Conservation (phyloP, 35 echinoderm and acorn worm species). For the Acanthaster planci region DNA sequence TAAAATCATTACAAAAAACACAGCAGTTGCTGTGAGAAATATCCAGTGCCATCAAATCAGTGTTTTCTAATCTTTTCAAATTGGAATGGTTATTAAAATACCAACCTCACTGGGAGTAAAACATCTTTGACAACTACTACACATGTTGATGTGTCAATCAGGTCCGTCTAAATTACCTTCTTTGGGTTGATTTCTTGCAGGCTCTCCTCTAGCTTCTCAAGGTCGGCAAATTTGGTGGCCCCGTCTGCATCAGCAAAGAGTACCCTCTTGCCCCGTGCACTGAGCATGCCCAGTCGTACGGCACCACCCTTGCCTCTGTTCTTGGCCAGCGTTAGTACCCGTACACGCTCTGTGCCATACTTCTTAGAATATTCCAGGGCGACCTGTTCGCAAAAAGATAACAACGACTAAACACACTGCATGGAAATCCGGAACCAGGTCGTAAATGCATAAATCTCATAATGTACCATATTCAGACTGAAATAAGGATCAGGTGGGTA, state of each 20-base stretch:
- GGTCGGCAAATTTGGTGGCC: conserved; percentile 91
- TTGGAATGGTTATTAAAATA: too few relatives aligned
- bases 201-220: conserved; percentile 71
- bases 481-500: too few relatives aligned
- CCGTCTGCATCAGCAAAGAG: conserved; percentile 99
- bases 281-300: conserved; percentile 91
- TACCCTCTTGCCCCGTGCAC: conserved; percentile 76
- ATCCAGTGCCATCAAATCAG: too few relatives aligned
- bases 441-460: too few relatives aligned
- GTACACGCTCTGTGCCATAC: conserved; percentile 63
- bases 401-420: too few relatives aligned
- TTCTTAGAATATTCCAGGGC: conserved; percentile 86
- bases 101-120: not conserved
- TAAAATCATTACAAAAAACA: too few relatives aligned
- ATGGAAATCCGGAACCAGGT: too few relatives aligned
- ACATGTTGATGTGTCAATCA: not conserved
- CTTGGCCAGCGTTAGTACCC: conserved; percentile 82
- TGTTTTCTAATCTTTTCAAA: too few relatives aligned
- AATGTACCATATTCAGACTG: too few relatives aligned
- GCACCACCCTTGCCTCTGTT: conserved; percentile 94
- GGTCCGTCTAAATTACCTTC: conserved; percentile 53
- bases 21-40: too few relatives aligned
- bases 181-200: conserved; percentile 73
- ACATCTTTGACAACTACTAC: not conserved
- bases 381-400: conserved; percentile 55